Percentiles rank a stretch among this genome's conserved stretches.
These are phyloP conservation scores for Epinephelus malabaricus DNA, from an alignment of 2,797 vertebrate species.

Conservation along the genomic window DNA sequence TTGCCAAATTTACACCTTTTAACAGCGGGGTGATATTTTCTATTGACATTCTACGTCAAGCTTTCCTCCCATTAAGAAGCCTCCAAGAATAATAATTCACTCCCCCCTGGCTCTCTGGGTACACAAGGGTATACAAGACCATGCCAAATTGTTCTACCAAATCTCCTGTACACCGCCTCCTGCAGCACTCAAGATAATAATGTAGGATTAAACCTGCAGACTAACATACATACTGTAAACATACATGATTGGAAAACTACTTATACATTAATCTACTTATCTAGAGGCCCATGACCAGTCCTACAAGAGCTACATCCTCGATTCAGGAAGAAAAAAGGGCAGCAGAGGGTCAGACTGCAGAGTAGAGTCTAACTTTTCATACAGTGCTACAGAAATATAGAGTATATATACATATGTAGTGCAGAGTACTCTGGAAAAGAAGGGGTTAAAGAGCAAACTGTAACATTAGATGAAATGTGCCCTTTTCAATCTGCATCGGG, in stretches of 20 bases:
- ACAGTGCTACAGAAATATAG: not conserved
- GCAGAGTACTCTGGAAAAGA: not conserved
- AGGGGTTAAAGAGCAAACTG: not conserved
- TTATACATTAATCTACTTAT: constrained; percentile 70
- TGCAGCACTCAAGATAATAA: constrained; percentile 22
- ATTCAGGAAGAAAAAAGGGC: constrained; percentile 19
- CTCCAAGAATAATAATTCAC: constrained; percentile 24
- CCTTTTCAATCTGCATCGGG: not conserved
- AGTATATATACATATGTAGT: not conserved
- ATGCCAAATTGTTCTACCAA: not conserved
- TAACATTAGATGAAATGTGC: constrained; percentile 14
- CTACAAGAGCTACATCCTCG: constrained; percentile 52
- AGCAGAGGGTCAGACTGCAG: constrained; percentile 3
- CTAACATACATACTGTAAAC: constrained; percentile 9
- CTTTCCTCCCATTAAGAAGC: constrained; percentile 13
- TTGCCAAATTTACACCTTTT: constrained; percentile 34
- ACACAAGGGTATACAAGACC: not conserved
- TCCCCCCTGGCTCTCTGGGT: constrained; percentile 14
- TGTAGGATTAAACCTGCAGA: constrained; percentile 19
- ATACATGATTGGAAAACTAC: constrained; percentile 33
- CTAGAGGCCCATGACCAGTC: constrained; percentile 49
- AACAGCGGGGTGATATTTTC: constrained; percentile 38
- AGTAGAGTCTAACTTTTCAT: constrained; percentile 14
- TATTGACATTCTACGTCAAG: constrained; percentile 16
- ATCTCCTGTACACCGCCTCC: not conserved